Base-by-base conservation (phyloP, 2,888 invertebrate species). In the Lasioglossum villosulum region DNA sequence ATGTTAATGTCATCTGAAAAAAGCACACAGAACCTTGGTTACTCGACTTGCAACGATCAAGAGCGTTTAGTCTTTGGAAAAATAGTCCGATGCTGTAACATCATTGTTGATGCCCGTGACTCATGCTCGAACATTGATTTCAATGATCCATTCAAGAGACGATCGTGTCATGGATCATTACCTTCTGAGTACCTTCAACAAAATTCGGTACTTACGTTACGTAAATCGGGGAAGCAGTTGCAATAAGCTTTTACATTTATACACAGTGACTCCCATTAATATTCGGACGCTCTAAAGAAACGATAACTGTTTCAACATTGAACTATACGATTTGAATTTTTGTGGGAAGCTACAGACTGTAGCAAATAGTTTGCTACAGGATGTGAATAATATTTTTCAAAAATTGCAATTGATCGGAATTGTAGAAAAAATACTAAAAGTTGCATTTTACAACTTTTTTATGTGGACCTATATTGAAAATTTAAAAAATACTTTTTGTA, bases 1-100 rank as follows among this genome's bases (percentile, higher is more conserved):
- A 84, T 73, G 74, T 78, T 80, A 71, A 83, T 77, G 77, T 89
- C 92, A 93, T 94, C 94, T 94, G 88, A 83, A 16, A 56, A 59
- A 14, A 23, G 1, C 5, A 66, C 63, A 14, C 14, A 34, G 2
- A 59, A 10, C n/a, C 42, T 30, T 52, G 27, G 66, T 78, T 71
- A 52, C 4, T 34, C 19, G 34, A 56, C 23, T 30, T 48, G 4
- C 23, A 73, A 45, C 27, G n/a, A 45, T 16, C n/a, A 0, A 42
- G 4, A 8, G 6, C 39, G 71, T 27, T 45, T 27, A 27, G 30
- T 16, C 23, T 68, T 68, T 39, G 4, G 23, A 70, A 70, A 39
- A 70, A 70, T 70, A 37, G 10, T 1, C 39, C 23, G 19, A 4
- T 52, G 52, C n/a, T n/a, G 34, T 27, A 34, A 16, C 16, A 37